phyloP scores from a whole-genome alignment of 2,797 vertebrate species.

The Microctenopoma steveboyesi region DNA sequence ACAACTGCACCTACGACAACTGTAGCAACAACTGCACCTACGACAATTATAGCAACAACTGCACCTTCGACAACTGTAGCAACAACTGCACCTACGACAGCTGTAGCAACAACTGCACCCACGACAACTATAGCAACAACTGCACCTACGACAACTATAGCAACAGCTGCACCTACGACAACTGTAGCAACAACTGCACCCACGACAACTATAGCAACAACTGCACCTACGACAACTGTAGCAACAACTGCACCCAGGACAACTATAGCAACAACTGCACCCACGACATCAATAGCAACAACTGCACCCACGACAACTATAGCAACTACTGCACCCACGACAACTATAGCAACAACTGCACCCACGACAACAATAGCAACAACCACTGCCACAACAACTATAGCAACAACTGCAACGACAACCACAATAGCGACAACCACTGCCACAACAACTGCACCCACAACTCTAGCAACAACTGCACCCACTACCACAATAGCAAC shows the following conservation, averaged over 20 bases:
- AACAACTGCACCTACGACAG: too few species aligned
- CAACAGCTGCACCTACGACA: not conserved
- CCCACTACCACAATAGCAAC: not conserved
- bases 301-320: not conserved
- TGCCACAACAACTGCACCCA: constrained; percentile 10
- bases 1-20: constrained; percentile 7
- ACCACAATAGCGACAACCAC: constrained; percentile 4
- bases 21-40: not conserved
- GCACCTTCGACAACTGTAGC: too few species aligned
- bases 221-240: not conserved
- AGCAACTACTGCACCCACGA: not conserved
- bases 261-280: constrained; percentile 21
- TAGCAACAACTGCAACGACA: constrained; percentile 2
- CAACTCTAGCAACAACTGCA: constrained; percentile 13
- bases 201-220: constrained; percentile 3
- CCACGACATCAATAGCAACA: constrained; percentile 1
- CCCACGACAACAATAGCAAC: constrained; percentile 1
- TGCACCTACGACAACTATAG: fast-evolving
- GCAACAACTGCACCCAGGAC: constrained; percentile 2
- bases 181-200: not conserved
- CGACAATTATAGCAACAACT: not conserved
- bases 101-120: not conserved
- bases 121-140: constrained; percentile 10
- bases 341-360: constrained; percentile 13
- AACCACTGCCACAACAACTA: not conserved